These are phyloP conservation scores for Drosophila mimetica DNA, from an alignment of 2,888 invertebrate species.

Conservation along the genomic window DNA sequence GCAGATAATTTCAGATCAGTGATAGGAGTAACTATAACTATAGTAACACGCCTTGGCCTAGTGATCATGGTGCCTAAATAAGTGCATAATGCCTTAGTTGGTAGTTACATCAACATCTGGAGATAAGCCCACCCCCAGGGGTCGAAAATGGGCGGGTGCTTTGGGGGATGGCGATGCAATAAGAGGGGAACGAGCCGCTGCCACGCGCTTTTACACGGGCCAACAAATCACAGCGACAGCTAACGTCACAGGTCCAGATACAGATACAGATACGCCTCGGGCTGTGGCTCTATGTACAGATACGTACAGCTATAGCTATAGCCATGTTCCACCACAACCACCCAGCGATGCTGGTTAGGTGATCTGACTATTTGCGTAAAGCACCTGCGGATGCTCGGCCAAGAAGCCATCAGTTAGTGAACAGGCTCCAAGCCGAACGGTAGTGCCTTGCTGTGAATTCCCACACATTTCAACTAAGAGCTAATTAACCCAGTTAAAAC, in stretches of 20 bases:
- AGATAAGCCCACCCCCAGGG: slow-evolving; percentile 11
- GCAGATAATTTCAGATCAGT: slow-evolving; percentile 1
- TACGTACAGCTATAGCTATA: slow-evolving; percentile 9
- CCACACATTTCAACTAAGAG: slow-evolving; percentile 3
- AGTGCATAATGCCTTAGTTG: slow-evolving; percentile 6
- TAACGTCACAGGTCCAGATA: slow-evolving; percentile 15
- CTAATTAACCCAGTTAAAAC: neutral
- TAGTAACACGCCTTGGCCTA: slow-evolving; percentile 5
- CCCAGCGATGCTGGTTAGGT: slow-evolving; percentile 40
- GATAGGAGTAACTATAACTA: slow-evolving; percentile 10
- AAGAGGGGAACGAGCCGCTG: slow-evolving; percentile 9
- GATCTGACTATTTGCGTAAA: slow-evolving; percentile 34
- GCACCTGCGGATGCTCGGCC: slow-evolving; percentile 48
- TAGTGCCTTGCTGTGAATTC: slow-evolving; percentile 39
- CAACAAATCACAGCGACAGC: slow-evolving; percentile 32
- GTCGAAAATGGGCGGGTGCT: neutral
- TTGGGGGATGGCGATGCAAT: neutral
- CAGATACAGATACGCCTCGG: slow-evolving; percentile 9
- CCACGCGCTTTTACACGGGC: slow-evolving; percentile 35
- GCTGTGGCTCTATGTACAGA: neutral
- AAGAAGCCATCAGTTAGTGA: slow-evolving; percentile 75
- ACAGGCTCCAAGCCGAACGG: slow-evolving; percentile 62
- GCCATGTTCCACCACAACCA: neutral
- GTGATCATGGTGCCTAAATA: slow-evolving; percentile 1
- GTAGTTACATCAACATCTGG: slow-evolving; percentile 20